Evolutionary conservation across 2,888 invertebrate species (phyloP).

Genomic region (Geotrupes spiniger): DNA sequence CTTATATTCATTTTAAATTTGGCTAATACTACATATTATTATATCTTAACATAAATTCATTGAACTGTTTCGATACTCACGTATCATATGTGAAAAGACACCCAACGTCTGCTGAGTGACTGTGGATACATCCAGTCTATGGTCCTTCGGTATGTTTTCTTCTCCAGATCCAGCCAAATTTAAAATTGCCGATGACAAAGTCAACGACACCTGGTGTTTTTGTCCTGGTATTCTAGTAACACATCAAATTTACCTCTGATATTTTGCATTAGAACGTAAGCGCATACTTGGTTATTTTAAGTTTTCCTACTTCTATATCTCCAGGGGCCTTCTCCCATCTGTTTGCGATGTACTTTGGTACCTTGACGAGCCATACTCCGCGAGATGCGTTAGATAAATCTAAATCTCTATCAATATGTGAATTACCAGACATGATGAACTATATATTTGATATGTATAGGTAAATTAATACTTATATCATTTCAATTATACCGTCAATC

Average conservation of each 20-base stretch:
- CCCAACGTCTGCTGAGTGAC: conserved; percentile 89
- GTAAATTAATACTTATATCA: too few species aligned
- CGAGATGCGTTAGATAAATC: conserved; percentile 86
- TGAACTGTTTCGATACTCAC: conserved; percentile 54
- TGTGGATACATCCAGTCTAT: conserved; percentile 86
- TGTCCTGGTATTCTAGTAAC: conserved; percentile 63
- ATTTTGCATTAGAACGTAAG: not conserved
- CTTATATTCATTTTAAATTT: too few species aligned
- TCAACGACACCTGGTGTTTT: conserved; percentile 83
- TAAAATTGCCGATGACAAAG: conserved; percentile 76
- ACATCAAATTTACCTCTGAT: not conserved
- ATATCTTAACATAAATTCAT: not conserved
- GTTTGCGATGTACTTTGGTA: conserved; percentile 93
- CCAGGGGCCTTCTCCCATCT: conserved; percentile 93
- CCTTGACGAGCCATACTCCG: conserved; percentile 96
- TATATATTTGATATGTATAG: too few species aligned
- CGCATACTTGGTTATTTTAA: conserved; percentile 75
- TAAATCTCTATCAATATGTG: conserved; percentile 73
- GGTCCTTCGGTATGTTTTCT: conserved; percentile 85
- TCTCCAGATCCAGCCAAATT: conserved; percentile 75
- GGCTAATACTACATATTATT: too few species aligned
- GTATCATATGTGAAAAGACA: conserved; percentile 83
- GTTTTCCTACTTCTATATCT: conserved; percentile 89
- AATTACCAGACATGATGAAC: conserved; percentile 24
- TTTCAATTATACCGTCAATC: too few species aligned